Percentiles rank a stretch among this genome's conserved stretches.
phyloP scores from a whole-genome alignment of 2,113 vertebrate genomes.

The Sapayoa aenigma region DNA sequence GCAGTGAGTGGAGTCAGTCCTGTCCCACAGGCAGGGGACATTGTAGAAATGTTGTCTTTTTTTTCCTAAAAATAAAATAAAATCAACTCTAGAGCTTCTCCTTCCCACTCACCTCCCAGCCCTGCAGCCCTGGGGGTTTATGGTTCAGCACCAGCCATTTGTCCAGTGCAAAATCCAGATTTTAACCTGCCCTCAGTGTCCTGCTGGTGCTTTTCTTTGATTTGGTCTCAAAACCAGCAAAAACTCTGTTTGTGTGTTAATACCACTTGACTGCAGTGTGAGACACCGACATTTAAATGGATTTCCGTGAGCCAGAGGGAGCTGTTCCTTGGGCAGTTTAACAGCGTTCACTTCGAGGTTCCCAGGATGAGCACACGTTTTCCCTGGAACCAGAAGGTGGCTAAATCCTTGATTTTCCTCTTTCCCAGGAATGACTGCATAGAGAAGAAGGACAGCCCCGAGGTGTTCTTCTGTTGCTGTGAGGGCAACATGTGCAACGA shows the following conservation, averaged over 20 bases:
- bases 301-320: not conserved
- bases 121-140: not conserved
- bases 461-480: constrained; percentile 98
- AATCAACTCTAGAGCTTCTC: not conserved
- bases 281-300: fast-evolving
- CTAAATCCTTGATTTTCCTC: too few species aligned
- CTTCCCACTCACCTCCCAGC: not conserved
- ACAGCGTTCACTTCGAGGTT: too few species aligned
- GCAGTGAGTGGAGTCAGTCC: not conserved
- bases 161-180: not conserved
- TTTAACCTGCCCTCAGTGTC: not conserved
- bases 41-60: not conserved
- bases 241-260: not conserved
- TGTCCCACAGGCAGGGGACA: not conserved
- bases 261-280: not conserved
- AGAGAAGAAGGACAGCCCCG: constrained; percentile 93
- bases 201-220: not conserved
- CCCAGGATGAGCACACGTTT: too few species aligned
- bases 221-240: not conserved
- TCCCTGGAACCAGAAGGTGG: too few species aligned
- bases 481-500: constrained; percentile 98
- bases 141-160: not conserved
- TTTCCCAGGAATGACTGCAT: constrained; percentile 88
- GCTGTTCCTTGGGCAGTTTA: too few species aligned
- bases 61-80: not conserved